Base-by-base conservation (phyloP, 92 coral and sea anemone species). In the Plumapathes pennacea region DNA sequence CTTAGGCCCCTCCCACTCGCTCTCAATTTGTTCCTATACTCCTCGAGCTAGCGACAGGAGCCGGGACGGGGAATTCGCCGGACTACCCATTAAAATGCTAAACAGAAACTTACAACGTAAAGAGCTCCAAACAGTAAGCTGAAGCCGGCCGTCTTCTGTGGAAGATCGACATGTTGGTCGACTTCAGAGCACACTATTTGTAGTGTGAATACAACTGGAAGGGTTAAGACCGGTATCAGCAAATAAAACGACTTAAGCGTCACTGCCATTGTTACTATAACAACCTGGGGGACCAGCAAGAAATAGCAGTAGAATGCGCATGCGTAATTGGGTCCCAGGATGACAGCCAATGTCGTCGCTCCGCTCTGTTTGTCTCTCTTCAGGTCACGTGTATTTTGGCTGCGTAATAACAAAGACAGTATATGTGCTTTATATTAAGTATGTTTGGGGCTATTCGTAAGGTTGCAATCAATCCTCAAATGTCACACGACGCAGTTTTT, bases 361-460 rank as follows among this genome's bases (percentile, higher is more conserved):
- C 89, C 95, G 0, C 69, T 77, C 34, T 48, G 51, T 13, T 60
- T 58, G 65, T 87, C 95, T 7, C 41, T 46, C 22, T 72, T 55
- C 23, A 87, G 51, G 58, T 83, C 89, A 67, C 95, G 95, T 37
- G 83, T 87, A 77, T 83, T 83, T 52, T 87, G 95, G 49, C 95
- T 87, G n/a, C n/a, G n/a, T n/a, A n/a, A n/a, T n/a, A n/a, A n/a
- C n/a, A n/a, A n/a, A n/a, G n/a, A n/a, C n/a, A n/a, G n/a, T n/a
- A n/a, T n/a, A n/a, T n/a, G n/a, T n/a, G n/a, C n/a, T n/a, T n/a
- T n/a, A n/a, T n/a, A n/a, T n/a, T n/a, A n/a, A n/a, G n/a, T n/a
- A n/a, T n/a, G n/a, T n/a, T n/a, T n/a, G n/a, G n/a, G n/a, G n/a
- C n/a, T n/a, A n/a, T n/a, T n/a, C n/a, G n/a, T n/a, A n/a, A n/a